phyloP scores from a whole-genome alignment of 2,888 invertebrate species.

The Polia nebulosa region DNA sequence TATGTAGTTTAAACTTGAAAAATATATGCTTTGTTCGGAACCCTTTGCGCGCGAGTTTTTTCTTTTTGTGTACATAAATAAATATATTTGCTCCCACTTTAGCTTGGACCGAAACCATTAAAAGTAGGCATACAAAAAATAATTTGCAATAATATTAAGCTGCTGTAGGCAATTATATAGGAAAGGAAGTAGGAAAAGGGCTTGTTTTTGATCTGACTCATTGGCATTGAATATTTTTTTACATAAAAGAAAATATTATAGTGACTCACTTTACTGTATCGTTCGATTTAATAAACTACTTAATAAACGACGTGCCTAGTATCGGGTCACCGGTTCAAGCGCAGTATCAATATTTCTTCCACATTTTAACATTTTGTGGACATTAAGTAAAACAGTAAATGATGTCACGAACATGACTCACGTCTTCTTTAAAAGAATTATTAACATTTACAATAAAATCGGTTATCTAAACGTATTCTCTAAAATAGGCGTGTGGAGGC shows the following conservation, averaged over 20 bases:
- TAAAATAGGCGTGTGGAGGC: constrained; percentile 58
- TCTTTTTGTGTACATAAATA: too few relatives aligned
- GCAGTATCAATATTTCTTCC: constrained; percentile 86
- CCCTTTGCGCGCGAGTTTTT: too few relatives aligned
- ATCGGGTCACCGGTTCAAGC: constrained; percentile 88
- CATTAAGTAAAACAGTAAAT: constrained; percentile 86
- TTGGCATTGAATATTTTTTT: constrained; percentile 62
- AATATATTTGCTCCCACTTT: too few relatives aligned
- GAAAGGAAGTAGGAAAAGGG: constrained; percentile 64
- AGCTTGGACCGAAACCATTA: neutral
- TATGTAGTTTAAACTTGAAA: too few relatives aligned
- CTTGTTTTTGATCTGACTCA: constrained; percentile 64
- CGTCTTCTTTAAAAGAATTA: constrained; percentile 77
- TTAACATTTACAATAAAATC: constrained; percentile 75
- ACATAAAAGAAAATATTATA: constrained; percentile 55
- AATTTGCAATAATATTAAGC: neutral
- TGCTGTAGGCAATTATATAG: constrained; percentile 34
- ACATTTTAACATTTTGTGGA: constrained; percentile 84
- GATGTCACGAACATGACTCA: constrained; percentile 88
- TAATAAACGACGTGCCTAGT: constrained; percentile 79
- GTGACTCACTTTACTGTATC: constrained; percentile 81
- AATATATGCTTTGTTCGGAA: too few relatives aligned
- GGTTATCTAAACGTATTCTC: constrained; percentile 67
- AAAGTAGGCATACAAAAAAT: neutral
- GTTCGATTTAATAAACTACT: constrained; percentile 74